Conservation (phyloP, 2,797 vertebrate genomes). For the Pagetopsis macropterus region DNA sequence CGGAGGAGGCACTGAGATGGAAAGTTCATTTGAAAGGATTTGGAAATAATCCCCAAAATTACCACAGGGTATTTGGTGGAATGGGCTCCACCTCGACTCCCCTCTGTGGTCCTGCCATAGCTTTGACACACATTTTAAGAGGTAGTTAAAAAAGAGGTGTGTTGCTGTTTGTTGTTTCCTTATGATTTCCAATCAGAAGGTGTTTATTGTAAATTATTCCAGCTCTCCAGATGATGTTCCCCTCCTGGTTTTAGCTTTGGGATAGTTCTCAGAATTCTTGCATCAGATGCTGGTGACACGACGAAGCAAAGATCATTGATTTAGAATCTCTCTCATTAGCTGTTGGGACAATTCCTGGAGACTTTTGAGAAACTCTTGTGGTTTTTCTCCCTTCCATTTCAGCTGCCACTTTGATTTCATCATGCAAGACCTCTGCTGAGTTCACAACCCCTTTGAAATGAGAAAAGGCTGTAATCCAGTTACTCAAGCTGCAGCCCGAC, state of each 20-base stretch:
- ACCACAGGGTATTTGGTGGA: slow-evolving; percentile 78
- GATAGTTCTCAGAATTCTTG: slow-evolving; percentile 19
- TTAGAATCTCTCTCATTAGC: slow-evolving; percentile 66
- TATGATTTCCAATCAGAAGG: slow-evolving; percentile 22
- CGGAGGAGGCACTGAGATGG: slow-evolving; percentile 80
- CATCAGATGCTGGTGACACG: slow-evolving; percentile 25
- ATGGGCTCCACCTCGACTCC: slow-evolving; percentile 68
- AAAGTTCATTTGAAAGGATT: slow-evolving; percentile 86
- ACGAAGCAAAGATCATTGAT: slow-evolving; percentile 67
- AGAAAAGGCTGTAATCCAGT: slow-evolving; percentile 95
- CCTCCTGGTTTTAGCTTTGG: background rate
- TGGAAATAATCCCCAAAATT: slow-evolving; percentile 84
- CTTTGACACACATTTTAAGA: slow-evolving; percentile 46
- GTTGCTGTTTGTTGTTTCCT: slow-evolving; percentile 28
- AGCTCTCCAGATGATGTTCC: slow-evolving; percentile 8
- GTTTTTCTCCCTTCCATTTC: slow-evolving; percentile 80
- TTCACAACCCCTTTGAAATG: slow-evolving; percentile 97
- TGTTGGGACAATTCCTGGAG: slow-evolving; percentile 76
- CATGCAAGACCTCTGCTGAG: slow-evolving; percentile 93
- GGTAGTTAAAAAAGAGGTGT: slow-evolving; percentile 24
- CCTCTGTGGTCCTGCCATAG: slow-evolving; percentile 49
- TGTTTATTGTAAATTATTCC: slow-evolving; percentile 18
- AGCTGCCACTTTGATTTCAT: slow-evolving; percentile 99
- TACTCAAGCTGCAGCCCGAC: slow-evolving; percentile 85
- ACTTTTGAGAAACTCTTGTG: slow-evolving; percentile 84